These are phyloP conservation scores for Pseudotriccus pelzelni DNA, from an alignment of 2,797 vertebrate species.

Conservation along the genomic window DNA sequence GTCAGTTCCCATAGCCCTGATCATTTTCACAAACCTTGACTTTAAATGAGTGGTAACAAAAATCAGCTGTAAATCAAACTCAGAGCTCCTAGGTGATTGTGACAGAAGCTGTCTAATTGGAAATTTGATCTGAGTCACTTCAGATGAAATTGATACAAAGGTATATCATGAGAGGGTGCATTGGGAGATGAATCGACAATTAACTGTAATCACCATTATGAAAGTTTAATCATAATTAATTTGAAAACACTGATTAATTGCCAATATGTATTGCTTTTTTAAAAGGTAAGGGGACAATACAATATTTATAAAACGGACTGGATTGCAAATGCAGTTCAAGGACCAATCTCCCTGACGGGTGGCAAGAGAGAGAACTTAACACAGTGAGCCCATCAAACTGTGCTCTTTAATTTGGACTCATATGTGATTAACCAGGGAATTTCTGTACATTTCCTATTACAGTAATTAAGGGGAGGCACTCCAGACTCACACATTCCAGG, in stretches of 20 bases:
- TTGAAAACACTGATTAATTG: constrained; percentile 70
- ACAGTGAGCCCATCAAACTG: constrained; percentile 34
- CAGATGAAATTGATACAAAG: constrained; percentile 62
- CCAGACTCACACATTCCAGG: constrained; percentile 37
- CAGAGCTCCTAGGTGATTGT: not conserved
- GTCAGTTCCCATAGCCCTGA: not conserved
- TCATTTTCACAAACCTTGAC: not conserved
- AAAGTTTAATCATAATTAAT: constrained; percentile 75
- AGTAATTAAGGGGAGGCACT: constrained; percentile 57
- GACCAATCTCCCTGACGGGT: not conserved
- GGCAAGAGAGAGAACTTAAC: not conserved
- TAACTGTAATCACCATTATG: constrained; percentile 67
- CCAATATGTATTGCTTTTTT: constrained; percentile 54
- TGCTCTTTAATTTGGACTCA: constrained; percentile 61
- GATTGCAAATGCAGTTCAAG: constrained; percentile 36
- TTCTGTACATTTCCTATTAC: constrained; percentile 49
- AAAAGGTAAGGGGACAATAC: constrained; percentile 3
- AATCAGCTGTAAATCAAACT: constrained; percentile 41
- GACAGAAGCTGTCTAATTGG: constrained; percentile 58
- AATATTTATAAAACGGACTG: constrained; percentile 31
- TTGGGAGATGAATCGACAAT: constrained; percentile 69
- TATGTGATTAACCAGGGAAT: constrained; percentile 48
- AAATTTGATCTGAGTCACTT: constrained; percentile 59
- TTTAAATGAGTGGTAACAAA: constrained; percentile 44
- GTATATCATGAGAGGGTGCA: constrained; percentile 54